Conservation (phyloP, 2,888 invertebrate species). For the Lampropteryx suffumata region DNA sequence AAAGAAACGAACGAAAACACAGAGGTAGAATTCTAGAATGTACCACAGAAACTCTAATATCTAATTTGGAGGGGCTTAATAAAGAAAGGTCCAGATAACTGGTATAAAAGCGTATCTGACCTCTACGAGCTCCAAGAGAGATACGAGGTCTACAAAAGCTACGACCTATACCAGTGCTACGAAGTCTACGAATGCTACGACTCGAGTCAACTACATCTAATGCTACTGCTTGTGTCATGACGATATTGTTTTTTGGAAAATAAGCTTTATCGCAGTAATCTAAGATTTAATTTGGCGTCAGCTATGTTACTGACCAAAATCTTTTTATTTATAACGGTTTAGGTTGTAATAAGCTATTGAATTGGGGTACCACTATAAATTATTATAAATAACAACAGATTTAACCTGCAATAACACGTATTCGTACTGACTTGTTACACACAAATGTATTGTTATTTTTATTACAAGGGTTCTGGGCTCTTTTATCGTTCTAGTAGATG, state of each 20-base stretch:
- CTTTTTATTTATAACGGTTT: no score
- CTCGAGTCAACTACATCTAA: no score
- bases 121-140: no score
- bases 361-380: no score
- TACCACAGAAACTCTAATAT: conserved; percentile 10
- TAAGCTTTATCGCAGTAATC: no score
- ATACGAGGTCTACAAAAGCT: no score
- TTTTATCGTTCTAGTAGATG: conserved; percentile 5
- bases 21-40: not conserved
- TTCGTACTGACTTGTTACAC: conserved; percentile 10
- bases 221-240: no score
- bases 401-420: not conserved
- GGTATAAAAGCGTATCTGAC: conserved; percentile 4
- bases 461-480: conserved; percentile 2
- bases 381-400: no score
- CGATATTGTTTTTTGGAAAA: no score
- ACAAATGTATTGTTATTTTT: conserved; percentile 15
- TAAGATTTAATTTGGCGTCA: no score
- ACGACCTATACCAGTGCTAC: conserved; percentile 1
- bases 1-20: conserved; percentile 3
- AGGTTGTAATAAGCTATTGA: no score
- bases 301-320: no score
- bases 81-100: conserved; percentile 6
- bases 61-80: conserved; percentile 8
- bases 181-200: conserved; percentile 1